These are phyloP conservation scores for Malthinus seriepunctatus DNA, from an alignment of 2,888 invertebrate genomes.

Conservation along the genomic window DNA sequence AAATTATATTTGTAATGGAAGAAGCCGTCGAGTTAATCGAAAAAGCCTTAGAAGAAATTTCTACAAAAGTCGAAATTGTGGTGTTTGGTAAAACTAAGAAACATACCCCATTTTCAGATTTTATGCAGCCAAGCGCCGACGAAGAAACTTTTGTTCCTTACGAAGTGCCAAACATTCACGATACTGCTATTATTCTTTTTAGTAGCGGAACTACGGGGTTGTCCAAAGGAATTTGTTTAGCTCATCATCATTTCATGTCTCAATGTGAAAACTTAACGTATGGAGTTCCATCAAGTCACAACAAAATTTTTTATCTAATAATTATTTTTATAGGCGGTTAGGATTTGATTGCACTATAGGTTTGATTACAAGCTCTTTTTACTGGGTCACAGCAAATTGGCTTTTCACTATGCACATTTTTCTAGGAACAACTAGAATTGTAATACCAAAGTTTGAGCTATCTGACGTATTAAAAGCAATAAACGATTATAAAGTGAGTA, in stretches of 20 bases:
- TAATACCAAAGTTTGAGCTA: conserved; percentile 32
- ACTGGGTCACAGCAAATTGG: conserved; percentile 42
- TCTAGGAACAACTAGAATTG: conserved; percentile 36
- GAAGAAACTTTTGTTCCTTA: conserved; percentile 37
- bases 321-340: neutral
- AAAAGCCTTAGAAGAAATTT: conserved; percentile 16
- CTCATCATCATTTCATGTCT: conserved; percentile 15
- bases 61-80: conserved; percentile 32
- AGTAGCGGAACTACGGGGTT: conserved; percentile 50
- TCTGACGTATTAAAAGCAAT: neutral
- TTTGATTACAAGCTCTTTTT: conserved; percentile 34
- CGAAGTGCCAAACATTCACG: conserved; percentile 22
- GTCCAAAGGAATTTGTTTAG: conserved; percentile 47
- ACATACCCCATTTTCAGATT: conserved; percentile 27
- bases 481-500: neutral
- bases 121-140: conserved; percentile 31
- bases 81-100: conserved; percentile 34
- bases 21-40: conserved; percentile 30
- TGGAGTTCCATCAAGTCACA: too few species aligned
- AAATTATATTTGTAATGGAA: conserved; percentile 14
- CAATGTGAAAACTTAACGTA: too few species aligned
- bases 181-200: conserved; percentile 41
- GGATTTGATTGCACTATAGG: neutral
- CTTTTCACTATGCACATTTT: conserved; percentile 30
- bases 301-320: too few species aligned